Evolutionary conservation across 1,140 invertebrate species (phyloP), one percentile per base, ranked within the genome.

Genomic region (Ylistrum balloti): DNA sequence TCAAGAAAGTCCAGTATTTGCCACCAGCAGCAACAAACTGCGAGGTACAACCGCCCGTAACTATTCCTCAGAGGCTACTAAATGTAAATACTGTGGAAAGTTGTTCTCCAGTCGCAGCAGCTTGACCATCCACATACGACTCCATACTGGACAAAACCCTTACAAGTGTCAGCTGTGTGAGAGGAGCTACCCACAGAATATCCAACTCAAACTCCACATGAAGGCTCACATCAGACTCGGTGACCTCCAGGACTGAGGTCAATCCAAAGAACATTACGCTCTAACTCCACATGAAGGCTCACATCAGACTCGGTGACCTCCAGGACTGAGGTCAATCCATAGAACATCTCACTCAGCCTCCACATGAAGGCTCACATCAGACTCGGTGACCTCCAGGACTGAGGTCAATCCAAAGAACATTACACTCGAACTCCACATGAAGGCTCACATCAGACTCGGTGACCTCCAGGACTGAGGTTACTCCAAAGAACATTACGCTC

Each of bases 341-440:
- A 20, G 45, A 56, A 20, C n/a, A n/a, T n/a, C n/a, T n/a, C n/a
- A n/a, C 87, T 88, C 2, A 88, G 56, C 33, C 87, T 88, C n/a
- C 87, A 88, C 33, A 88, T 88, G 87, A 88, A 88, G 45, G 17
- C 33, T 22, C 87, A 88, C 22, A 48, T 28, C 56, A 1, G 56
- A 74, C 56, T 74, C 13, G 56, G 56, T 9, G 56, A 74, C 28
- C 5, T 74, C 22, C n/a, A 74, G 13, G 56, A 74, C 2, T 74
- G 56, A 74, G 41, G 20, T 45, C 17, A 15, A 45, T 17, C 45
- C 13, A 20, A 7, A 20, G 45, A 56, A 20, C n/a, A n/a, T n/a
- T n/a, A n/a, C n/a, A n/a, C 87, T 88, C 2, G 56, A 88, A 56
- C 87, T 88, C n/a, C 87, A 88, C 33, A 88, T 88, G 87, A 88